These are phyloP conservation scores for Liparis tanakae DNA, from an alignment of 2,797 vertebrate species.

Conservation along the genomic window DNA sequence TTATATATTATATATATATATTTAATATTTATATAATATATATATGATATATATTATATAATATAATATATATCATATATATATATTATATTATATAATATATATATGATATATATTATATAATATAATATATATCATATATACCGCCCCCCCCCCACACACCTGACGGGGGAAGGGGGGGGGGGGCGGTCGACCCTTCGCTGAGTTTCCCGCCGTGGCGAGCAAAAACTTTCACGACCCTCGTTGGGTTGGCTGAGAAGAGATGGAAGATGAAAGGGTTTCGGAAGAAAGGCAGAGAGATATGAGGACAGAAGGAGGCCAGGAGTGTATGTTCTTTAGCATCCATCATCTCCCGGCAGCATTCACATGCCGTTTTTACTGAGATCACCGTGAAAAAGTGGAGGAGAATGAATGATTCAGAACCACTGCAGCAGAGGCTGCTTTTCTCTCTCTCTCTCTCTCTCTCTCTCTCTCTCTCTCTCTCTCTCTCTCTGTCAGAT, in stretches of 20 bases:
- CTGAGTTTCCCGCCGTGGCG: background rate
- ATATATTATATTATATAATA: slow-evolving; percentile 18
- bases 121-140: slow-evolving; percentile 49
- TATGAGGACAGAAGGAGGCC: background rate
- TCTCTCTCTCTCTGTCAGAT: slow-evolving; percentile 28
- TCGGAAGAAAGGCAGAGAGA: slow-evolving; percentile 22
- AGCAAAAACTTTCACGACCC: slow-evolving; percentile 59
- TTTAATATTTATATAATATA: slow-evolving; percentile 59
- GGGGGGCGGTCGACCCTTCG: slow-evolving; percentile 34
- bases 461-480: slow-evolving; percentile 33
- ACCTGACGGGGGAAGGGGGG: slow-evolving; percentile 46
- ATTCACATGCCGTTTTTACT: slow-evolving; percentile 46
- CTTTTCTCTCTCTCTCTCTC: slow-evolving; percentile 26
- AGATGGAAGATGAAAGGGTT: slow-evolving; percentile 10
- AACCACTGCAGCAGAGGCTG: slow-evolving; percentile 51
- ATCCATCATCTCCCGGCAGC: slow-evolving; percentile 38
- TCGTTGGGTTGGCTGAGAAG: background rate
- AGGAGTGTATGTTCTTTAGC: slow-evolving; percentile 26
- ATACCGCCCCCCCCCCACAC: too few species aligned
- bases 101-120: slow-evolving; percentile 48
- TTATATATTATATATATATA: slow-evolving; percentile 47
- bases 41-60: slow-evolving; percentile 51
- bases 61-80: slow-evolving; percentile 57
- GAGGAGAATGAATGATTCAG: slow-evolving; percentile 68
- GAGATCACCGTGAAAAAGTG: slow-evolving; percentile 50